Conservation (phyloP, 2,797 vertebrate species). For the Schizopygopsis malacanthus region DNA sequence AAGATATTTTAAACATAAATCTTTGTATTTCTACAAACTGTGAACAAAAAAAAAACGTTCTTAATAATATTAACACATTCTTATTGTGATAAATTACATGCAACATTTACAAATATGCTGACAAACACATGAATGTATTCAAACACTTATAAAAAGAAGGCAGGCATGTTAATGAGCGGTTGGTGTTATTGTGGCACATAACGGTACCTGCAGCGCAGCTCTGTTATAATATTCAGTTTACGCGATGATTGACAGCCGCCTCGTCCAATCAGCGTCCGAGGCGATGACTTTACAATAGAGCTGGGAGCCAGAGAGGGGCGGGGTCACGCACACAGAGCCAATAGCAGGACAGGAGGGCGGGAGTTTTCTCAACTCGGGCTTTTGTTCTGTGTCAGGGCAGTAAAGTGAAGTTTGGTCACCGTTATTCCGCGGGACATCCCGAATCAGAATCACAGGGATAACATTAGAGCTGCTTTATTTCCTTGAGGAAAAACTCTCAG, state of each 20-base stretch:
- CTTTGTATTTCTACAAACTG: neutral
- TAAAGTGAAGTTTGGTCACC: constrained; percentile 76
- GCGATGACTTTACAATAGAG: constrained; percentile 58
- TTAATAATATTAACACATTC: neutral
- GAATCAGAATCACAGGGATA: constrained; percentile 31
- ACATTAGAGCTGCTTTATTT: constrained; percentile 1
- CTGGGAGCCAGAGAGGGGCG: constrained; percentile 67
- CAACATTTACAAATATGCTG: neutral
- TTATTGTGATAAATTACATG: neutral
- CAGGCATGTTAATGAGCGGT: neutral
- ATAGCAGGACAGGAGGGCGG: constrained; percentile 76
- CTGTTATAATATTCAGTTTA: constrained; percentile 15
- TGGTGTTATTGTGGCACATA: constrained; percentile 46
- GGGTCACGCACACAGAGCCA: constrained; percentile 67
- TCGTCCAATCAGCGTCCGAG: constrained; percentile 50
- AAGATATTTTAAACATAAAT: neutral
- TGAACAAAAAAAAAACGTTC: neutral
- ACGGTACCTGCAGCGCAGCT: constrained; percentile 66
- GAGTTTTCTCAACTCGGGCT: constrained; percentile 75
- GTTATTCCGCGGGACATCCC: constrained; percentile 74
- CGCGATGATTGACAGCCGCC: constrained; percentile 65
- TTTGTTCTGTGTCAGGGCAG: constrained; percentile 76
- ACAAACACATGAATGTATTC: neutral
- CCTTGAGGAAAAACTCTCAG: constrained; percentile 67
- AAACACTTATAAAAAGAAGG: no score